Percentiles rank a stretch among this genome's conserved stretches.
Conservation (phyloP, 2,888 invertebrate species). For the Stomorhina lunata region DNA sequence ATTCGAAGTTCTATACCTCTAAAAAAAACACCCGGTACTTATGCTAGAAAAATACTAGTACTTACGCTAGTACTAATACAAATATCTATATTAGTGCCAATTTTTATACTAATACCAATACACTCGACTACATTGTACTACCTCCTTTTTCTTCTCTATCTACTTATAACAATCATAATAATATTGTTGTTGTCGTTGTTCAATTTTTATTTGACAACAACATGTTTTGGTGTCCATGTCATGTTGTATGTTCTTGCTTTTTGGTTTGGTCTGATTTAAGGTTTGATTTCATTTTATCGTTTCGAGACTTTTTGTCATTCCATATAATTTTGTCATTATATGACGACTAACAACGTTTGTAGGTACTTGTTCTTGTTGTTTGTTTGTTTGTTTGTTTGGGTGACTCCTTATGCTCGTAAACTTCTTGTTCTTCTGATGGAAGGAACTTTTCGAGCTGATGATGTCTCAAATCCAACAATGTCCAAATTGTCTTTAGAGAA, state of each 20-base stretch:
- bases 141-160: too few species aligned
- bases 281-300: slow-evolving; percentile 28
- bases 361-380: slow-evolving; percentile 7
- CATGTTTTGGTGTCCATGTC: slow-evolving; percentile 67
- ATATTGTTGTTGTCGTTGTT: slow-evolving; percentile 56
- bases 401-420: slow-evolving; percentile 10
- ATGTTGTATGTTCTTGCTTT: slow-evolving; percentile 49
- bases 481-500: slow-evolving; percentile 63
- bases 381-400: too few species aligned
- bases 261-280: slow-evolving; percentile 13
- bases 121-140: too few species aligned
- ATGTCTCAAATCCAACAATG: slow-evolving; percentile 45
- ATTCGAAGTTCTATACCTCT: too few species aligned
- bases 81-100: too few species aligned
- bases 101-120: too few species aligned
- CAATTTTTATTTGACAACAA: slow-evolving; percentile 65
- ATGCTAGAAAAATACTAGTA: too few species aligned
- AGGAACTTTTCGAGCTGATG: slow-evolving; percentile 17
- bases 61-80: too few species aligned
- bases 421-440: neutral
- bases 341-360: slow-evolving; percentile 16
- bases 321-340: slow-evolving; percentile 52
- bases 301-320: slow-evolving; percentile 3
- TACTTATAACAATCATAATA: slow-evolving; percentile 57
- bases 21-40: too few species aligned